Evolutionary conservation across 2,888 invertebrate species (phyloP).

Genomic region (Drosophila anceps): DNA sequence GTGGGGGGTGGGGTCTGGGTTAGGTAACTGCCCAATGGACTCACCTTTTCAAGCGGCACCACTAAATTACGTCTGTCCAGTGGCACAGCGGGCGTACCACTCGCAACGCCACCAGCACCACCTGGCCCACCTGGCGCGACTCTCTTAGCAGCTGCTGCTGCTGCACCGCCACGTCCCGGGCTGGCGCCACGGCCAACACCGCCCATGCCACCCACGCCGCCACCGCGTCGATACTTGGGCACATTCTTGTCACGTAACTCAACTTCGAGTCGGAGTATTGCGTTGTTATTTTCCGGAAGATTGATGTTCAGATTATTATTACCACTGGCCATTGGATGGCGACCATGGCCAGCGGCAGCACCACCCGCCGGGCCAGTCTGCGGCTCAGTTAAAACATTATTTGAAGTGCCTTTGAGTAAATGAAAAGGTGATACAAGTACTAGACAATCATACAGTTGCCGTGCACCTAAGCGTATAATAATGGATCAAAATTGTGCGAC

Average conservation of each 20-base stretch:
- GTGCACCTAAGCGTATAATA: slow-evolving; percentile 8
- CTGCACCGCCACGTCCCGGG: slow-evolving; percentile 84
- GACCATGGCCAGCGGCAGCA: slow-evolving; percentile 42
- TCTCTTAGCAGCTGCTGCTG: slow-evolving; percentile 46
- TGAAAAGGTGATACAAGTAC: slow-evolving; percentile 46
- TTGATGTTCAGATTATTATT: slow-evolving; percentile 85
- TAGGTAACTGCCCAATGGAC: slow-evolving; percentile 32
- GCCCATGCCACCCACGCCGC: slow-evolving; percentile 81
- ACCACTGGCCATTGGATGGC: slow-evolving; percentile 50
- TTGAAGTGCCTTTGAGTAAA: slow-evolving; percentile 70
- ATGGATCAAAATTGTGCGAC: background rate
- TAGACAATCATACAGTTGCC: background rate
- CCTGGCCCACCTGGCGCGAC: slow-evolving; percentile 21
- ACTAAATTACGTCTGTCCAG: slow-evolving; percentile 86
- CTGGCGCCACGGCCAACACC: slow-evolving; percentile 85
- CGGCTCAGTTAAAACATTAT: slow-evolving; percentile 64
- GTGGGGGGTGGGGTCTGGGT: too few relatives aligned
- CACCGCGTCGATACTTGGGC: slow-evolving; percentile 83
- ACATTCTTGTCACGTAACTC: slow-evolving; percentile 86
- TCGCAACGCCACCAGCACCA: slow-evolving; percentile 62
- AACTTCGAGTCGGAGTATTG: slow-evolving; percentile 85
- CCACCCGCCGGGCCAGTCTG: slow-evolving; percentile 32
- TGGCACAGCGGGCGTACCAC: slow-evolving; percentile 65
- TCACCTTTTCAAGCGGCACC: slow-evolving; percentile 89
- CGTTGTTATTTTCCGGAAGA: slow-evolving; percentile 85